Evolutionary conservation across 2,888 invertebrate genomes (phyloP), one percentile per base, ranked within the genome.

Genomic region (Leptopilina drosophilae): DNA sequence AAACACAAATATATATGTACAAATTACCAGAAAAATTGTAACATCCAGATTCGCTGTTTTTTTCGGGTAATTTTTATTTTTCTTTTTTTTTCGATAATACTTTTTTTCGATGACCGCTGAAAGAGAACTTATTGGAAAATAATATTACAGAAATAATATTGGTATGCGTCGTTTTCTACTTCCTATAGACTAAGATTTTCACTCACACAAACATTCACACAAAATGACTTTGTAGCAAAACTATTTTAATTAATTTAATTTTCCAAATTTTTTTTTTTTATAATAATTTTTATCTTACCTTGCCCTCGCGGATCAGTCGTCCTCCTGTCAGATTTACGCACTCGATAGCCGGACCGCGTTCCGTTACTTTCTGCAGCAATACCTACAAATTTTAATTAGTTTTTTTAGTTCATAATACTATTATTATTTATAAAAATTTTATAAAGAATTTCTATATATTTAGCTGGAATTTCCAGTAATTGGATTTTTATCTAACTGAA

Each of bases 291-390:
- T 76, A 83, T 85, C 93, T 95, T 96, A 99, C 98, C 98, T 98
- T 98, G 89, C 98, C 98, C 94, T 99, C 99, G 85, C 98, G 95
- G 90, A 99, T 98, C 93, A 96, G 97, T 92, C 97, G 95, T 87
- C 98, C 98, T 90, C 99, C 99, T 89, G 97, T 97, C 87, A 96
- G 94, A 94, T 99, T 99, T 91, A 98, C 97, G 91, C 97, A 96
- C 92, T 99, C 99, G 90, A 99, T 97, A 92, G 96, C 96, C 89
- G 97, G 97, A 87, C 97, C 97, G 91, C 97, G 95, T 93, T 99
- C 98, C 90, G 97, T 96, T 85, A 98, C 96, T 91, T 95, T 96
- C 91, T 97, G 97, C 93, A 99, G 96, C 92, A 98, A 95, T 92
- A 95, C 96, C 98, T 98, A 94, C 33, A 84, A 93, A 92, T 87